A percentile compares a stretch with the other conserved stretches of the same genome.
These are phyloP conservation scores for Morinoia aosen DNA, from an alignment of 2,888 invertebrate species.

Conservation along the genomic window DNA sequence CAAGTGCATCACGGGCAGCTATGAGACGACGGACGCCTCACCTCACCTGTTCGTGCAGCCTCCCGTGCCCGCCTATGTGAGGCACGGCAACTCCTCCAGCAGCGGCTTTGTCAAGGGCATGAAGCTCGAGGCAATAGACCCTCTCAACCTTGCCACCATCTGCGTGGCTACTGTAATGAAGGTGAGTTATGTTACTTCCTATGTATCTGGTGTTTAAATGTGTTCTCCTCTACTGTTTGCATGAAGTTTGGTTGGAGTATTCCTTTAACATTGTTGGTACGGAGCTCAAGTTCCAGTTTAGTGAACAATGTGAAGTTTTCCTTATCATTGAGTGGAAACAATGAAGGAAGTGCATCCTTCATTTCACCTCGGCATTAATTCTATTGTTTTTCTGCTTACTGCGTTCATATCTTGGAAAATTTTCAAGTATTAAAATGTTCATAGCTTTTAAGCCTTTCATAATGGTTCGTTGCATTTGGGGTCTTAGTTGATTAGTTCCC, in stretches of 20 bases:
- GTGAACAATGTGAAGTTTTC: too few relatives aligned
- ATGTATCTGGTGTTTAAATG: slow-evolving; percentile 77
- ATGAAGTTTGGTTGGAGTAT: too few relatives aligned
- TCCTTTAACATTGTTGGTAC: slow-evolving; percentile 70
- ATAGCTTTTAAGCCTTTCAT: too few relatives aligned
- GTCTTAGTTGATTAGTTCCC: too few relatives aligned
- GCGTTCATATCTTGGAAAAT: too few relatives aligned
- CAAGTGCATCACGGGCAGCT: slow-evolving; percentile 80
- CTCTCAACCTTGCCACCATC: slow-evolving; percentile 92
- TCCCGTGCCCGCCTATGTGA: slow-evolving; percentile 68
- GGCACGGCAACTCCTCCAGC: slow-evolving; percentile 49
- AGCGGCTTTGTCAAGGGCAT: slow-evolving; percentile 83
- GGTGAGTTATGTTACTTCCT: slow-evolving; percentile 75
- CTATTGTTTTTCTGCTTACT: too few relatives aligned
- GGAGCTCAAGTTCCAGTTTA: slow-evolving; percentile 71
- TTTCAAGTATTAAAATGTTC: too few relatives aligned
- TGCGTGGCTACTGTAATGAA: slow-evolving; percentile 96
- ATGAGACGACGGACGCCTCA: slow-evolving; percentile 84
- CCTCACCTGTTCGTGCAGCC: slow-evolving; percentile 80
- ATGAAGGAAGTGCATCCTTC: too few relatives aligned
- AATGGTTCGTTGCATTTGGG: too few relatives aligned
- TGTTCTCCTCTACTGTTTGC: too few relatives aligned
- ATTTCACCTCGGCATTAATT: too few relatives aligned
- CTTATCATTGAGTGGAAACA: too few relatives aligned
- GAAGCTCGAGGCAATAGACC: slow-evolving; percentile 98